These are phyloP conservation scores for Symphodus melops DNA, from an alignment of 2,113 vertebrate species.

Conservation along the genomic window DNA sequence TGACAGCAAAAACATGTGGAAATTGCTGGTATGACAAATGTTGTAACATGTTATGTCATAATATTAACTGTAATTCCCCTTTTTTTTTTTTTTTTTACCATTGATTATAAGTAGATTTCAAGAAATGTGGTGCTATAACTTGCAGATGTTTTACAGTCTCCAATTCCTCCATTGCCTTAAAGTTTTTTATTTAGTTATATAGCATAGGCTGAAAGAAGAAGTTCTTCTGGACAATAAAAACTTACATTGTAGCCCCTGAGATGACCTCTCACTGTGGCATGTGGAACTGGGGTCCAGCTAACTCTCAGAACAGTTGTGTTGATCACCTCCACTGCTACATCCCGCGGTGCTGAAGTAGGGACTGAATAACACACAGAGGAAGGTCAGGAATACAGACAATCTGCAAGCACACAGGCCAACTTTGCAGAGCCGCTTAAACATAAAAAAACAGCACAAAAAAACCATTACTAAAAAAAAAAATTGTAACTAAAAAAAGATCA, in stretches of 20 bases:
- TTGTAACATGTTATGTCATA: neutral
- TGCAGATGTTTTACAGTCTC: neutral
- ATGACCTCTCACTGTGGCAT: constrained; percentile 89
- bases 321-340: constrained; percentile 86
- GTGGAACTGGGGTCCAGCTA: constrained; percentile 88
- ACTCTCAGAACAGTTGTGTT: constrained; percentile 89
- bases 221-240: neutral
- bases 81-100: neutral
- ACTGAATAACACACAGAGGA: constrained; percentile 78
- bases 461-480: no score
- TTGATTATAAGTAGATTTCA: neutral
- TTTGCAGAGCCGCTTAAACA: neutral
- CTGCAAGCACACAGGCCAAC: constrained; percentile 3
- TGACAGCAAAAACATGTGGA: no score
- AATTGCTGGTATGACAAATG: neutral
- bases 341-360: constrained; percentile 87
- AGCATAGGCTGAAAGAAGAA: neutral
- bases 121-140: neutral
- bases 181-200: neutral
- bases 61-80: neutral
- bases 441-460: constrained; percentile 8
- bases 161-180: neutral
- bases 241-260: constrained; percentile 92
- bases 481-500: neutral
- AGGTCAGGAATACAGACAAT: constrained; percentile 35